These are phyloP conservation scores for Nestor notabilis DNA, from an alignment of 2,113 vertebrate genomes.

Conservation along the genomic window DNA sequence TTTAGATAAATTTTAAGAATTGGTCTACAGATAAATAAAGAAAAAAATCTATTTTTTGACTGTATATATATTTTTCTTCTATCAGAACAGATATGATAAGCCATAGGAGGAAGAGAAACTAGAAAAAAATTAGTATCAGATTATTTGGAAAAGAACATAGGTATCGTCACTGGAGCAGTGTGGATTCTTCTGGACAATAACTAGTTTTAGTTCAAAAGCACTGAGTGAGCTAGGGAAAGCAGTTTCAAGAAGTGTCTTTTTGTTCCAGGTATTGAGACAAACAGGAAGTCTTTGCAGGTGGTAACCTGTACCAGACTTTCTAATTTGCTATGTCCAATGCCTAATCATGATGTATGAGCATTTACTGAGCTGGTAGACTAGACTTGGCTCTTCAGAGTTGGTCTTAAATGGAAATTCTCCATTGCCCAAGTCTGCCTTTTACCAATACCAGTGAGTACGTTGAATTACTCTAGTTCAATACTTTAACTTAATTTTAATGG, in stretches of 20 bases:
- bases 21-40: background rate
- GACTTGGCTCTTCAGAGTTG: background rate
- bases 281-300: background rate
- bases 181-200: background rate
- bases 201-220: background rate
- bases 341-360: background rate
- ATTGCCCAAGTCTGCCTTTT: background rate
- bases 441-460: background rate
- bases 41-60: background rate
- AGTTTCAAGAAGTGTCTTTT: background rate
- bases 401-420: background rate
- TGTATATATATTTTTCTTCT: background rate
- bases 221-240: background rate
- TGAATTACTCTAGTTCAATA: background rate
- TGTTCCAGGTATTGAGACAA: background rate
- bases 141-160: background rate
- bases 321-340: background rate
- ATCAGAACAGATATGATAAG: background rate
- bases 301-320: background rate
- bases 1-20: background rate
- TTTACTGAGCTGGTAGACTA: background rate
- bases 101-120: background rate
- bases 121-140: background rate
- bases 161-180: background rate
- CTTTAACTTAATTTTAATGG: background rate